Percentiles rank a stretch among this genome's conserved stretches.
These are phyloP conservation scores for Corythaeola cristata DNA, from an alignment of 2,113 vertebrate genomes.

Conservation along the genomic window DNA sequence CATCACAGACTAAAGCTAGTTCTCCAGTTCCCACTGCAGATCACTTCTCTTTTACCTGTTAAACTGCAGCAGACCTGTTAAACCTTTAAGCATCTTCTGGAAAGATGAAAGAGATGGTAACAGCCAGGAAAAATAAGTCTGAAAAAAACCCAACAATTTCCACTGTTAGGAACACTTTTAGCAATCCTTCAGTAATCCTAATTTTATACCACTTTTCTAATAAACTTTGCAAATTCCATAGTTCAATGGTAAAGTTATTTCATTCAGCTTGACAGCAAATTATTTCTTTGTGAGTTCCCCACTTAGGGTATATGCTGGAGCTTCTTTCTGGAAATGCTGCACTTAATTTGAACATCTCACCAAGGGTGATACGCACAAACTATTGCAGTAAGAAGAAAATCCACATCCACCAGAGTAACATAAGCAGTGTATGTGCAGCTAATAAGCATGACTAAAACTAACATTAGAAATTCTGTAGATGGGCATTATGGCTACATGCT, in stretches of 20 bases:
- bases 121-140: neutral
- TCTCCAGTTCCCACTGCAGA: neutral
- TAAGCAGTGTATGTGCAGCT: neutral
- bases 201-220: neutral
- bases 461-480: neutral
- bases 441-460: neutral
- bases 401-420: neutral
- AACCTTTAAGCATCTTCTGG: neutral
- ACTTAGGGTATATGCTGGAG: neutral
- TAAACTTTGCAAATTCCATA: neutral
- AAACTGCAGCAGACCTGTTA: neutral
- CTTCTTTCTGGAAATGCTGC: neutral
- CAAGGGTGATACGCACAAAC: neutral
- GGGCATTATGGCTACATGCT: neutral
- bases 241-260: neutral
- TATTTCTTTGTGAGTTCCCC: neutral
- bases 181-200: neutral
- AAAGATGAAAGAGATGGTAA: neutral
- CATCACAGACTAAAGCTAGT: neutral
- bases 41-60: neutral
- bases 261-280: neutral
- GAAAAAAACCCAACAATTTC: neutral
- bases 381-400: neutral
- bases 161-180: neutral
- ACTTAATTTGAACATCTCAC: neutral